A percentile compares a stretch with the other conserved stretches of the same genome.
Conservation (phyloP, 2,113 vertebrate species). For the Xerus inauris region DNA sequence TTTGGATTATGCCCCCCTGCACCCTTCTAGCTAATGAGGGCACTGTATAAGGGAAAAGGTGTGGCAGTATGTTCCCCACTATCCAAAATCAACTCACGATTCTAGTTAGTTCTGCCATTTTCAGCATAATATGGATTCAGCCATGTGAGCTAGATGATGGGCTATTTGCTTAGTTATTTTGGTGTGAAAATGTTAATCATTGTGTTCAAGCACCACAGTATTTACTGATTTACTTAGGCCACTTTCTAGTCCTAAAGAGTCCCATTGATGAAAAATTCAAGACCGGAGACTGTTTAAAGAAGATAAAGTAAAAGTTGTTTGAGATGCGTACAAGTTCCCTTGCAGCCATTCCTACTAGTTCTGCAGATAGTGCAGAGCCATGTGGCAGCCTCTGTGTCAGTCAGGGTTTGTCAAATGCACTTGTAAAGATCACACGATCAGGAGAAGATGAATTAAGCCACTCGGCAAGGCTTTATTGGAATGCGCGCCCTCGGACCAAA, state of each 20-base stretch:
- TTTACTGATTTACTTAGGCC: neutral
- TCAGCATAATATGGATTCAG: neutral
- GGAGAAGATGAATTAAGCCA: no score
- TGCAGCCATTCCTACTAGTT: neutral
- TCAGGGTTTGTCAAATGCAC: neutral
- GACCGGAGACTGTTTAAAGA: neutral
- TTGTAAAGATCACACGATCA: no score
- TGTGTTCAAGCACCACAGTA: neutral
- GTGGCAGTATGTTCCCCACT: neutral
- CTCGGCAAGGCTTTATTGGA: no score
- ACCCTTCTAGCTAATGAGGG: neutral
- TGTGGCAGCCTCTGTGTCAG: neutral
- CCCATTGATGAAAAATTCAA: neutral
- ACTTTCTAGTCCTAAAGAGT: neutral
- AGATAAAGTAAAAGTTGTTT: constrained; percentile 25
- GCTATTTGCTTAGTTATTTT: neutral
- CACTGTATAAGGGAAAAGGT: neutral
- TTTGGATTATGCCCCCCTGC: neutral
- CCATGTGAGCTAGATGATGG: neutral
- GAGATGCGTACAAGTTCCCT: neutral
- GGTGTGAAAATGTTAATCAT: neutral
- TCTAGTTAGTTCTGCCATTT: neutral
- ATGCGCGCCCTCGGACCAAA: no score
- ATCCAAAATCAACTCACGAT: neutral
- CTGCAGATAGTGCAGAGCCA: neutral